Conservation (phyloP, 1,140 invertebrate genomes). For the Pseudomyrmex gracilis region DNA sequence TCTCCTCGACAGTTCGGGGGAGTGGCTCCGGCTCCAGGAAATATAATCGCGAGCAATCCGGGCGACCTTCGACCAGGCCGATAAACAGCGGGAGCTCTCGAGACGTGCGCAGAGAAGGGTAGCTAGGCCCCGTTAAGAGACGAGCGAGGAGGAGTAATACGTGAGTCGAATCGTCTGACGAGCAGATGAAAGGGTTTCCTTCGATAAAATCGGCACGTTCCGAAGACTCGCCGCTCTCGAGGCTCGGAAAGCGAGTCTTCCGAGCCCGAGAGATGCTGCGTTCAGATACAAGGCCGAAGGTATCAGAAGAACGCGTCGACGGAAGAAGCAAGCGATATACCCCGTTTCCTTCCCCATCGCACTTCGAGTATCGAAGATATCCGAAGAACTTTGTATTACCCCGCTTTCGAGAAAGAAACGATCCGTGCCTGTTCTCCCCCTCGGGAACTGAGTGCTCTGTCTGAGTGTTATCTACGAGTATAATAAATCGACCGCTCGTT, state of each 20-base stretch:
- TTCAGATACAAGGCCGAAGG: slow-evolving; percentile 51
- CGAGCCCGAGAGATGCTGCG: slow-evolving; percentile 49
- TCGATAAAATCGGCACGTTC: slow-evolving; percentile 76
- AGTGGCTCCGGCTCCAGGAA: slow-evolving; percentile 15
- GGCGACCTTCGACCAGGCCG: slow-evolving; percentile 42
- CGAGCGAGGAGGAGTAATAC: slow-evolving; percentile 61
- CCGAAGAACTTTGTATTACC: slow-evolving; percentile 1
- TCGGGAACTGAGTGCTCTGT: neutral
- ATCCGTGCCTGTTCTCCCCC: neutral
- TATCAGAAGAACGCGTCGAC: slow-evolving; percentile 19
- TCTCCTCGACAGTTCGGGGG: neutral
- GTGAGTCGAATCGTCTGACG: slow-evolving; percentile 69
- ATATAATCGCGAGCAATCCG: slow-evolving; percentile 66
- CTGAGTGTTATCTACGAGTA: neutral
- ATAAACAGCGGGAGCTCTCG: slow-evolving; percentile 65
- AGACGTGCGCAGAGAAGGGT: neutral
- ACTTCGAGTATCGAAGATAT: slow-evolving; percentile 9
- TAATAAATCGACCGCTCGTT: slow-evolving; percentile 33
- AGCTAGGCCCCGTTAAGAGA: slow-evolving; percentile 62
- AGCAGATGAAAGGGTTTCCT: slow-evolving; percentile 69
- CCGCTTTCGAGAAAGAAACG: slow-evolving; percentile 11
- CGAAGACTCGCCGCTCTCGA: slow-evolving; percentile 37
- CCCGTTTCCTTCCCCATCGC: neutral
- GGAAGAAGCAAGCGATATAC: slow-evolving; percentile 28
- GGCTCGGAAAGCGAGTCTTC: slow-evolving; percentile 64